Percentiles rank a stretch among this genome's conserved stretches.
phyloP scores from a whole-genome alignment of 2,888 invertebrate species.

The Cephus sareptanus region DNA sequence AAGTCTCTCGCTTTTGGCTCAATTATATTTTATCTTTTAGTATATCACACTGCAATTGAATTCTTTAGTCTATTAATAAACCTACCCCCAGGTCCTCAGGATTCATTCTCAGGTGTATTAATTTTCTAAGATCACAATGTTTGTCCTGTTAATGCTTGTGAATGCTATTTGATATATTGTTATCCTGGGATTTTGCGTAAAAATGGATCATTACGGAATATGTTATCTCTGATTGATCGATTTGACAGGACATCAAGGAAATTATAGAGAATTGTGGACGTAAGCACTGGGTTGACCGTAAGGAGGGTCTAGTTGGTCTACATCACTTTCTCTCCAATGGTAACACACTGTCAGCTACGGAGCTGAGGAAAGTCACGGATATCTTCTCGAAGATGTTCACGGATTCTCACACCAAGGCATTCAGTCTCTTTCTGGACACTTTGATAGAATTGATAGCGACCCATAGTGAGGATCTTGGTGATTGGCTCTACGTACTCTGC shows the following conservation, averaged over 20 bases:
- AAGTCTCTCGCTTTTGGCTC: not conserved
- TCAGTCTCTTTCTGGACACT: slow-evolving; percentile 92
- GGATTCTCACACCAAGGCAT: slow-evolving; percentile 95
- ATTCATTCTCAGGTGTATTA: not conserved
- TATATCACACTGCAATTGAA: not conserved
- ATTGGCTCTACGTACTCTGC: slow-evolving; percentile 93
- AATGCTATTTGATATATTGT: not conserved
- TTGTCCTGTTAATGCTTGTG: not conserved
- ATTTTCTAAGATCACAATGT: not conserved
- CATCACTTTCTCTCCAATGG: slow-evolving; percentile 81
- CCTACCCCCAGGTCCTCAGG: not conserved
- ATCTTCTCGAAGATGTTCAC: slow-evolving; percentile 97
- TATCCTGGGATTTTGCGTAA: not conserved
- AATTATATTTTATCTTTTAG: not conserved
- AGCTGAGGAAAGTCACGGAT: slow-evolving; percentile 88
- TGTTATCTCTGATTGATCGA: not conserved
- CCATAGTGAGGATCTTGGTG: slow-evolving; percentile 88
- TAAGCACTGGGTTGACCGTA: slow-evolving; percentile 93
- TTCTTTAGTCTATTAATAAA: not conserved
- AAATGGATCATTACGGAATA: not conserved
- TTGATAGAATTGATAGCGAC: slow-evolving; percentile 88
- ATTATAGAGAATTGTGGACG: slow-evolving; percentile 90
- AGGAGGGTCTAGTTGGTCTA: slow-evolving; percentile 89
- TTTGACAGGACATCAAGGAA: slow-evolving; percentile 79
- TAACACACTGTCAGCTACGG: slow-evolving; percentile 74